Conservation (phyloP, 2,113 vertebrate genomes). For the Gopherus evgoodei region DNA sequence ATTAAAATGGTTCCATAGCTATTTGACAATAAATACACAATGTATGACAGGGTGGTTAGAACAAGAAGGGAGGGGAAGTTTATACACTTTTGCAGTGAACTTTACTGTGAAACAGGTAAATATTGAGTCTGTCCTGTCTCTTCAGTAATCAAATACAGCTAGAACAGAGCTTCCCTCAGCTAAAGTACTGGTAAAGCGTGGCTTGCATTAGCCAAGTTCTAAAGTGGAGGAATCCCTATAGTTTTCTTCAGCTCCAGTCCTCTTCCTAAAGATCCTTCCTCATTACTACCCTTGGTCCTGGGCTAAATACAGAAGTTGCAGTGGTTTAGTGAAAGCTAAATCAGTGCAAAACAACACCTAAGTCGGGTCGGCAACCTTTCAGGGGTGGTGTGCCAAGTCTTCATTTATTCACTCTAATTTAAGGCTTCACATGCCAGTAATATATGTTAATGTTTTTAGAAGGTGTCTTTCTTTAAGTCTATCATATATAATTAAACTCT, state of each 20-base stretch:
- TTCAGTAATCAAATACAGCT: background rate
- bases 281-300: background rate
- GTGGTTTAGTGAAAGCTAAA: background rate
- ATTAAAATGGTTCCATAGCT: background rate
- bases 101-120: background rate
- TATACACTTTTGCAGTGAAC: background rate
- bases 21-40: background rate
- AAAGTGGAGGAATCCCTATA: background rate
- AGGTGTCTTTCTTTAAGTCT: too few relatives aligned
- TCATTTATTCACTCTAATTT: too few relatives aligned
- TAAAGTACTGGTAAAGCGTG: background rate
- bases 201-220: background rate
- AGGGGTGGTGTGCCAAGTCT: too few relatives aligned
- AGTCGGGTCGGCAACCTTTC: too few relatives aligned
- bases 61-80: background rate
- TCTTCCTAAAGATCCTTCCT: background rate
- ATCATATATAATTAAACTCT: too few relatives aligned
- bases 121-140: background rate
- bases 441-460: too few relatives aligned
- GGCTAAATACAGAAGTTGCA: background rate
- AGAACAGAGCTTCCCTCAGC: background rate
- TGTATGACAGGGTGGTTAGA: background rate
- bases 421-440: too few relatives aligned
- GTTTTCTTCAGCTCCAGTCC: background rate
- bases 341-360: too few relatives aligned